Percentiles rank a stretch among this genome's conserved stretches.
Conservation (phyloP, 2,888 invertebrate species). For the Dryobota labecula region DNA sequence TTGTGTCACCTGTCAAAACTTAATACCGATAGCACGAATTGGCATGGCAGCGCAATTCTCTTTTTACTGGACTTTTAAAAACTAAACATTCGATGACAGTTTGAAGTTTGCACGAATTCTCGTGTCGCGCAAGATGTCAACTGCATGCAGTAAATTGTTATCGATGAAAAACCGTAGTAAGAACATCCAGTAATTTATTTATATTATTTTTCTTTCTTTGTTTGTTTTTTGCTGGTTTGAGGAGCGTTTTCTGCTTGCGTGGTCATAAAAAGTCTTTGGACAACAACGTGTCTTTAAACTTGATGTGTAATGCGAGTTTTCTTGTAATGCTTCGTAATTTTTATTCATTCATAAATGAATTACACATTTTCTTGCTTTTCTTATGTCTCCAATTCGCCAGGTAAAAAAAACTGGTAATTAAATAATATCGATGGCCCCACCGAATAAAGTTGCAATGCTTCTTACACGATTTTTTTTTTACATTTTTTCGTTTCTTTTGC, state of each 20-base stretch:
- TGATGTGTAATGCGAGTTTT: constrained; percentile 29
- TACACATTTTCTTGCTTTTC: constrained; percentile 18
- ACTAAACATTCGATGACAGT: constrained; percentile 46
- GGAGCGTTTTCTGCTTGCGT: constrained; percentile 36
- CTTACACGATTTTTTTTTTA: no score
- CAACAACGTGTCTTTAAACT: constrained; percentile 31
- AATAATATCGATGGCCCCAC: no score
- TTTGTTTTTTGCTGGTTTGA: constrained; percentile 39
- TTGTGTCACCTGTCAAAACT: constrained; percentile 52
- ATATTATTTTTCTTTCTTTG: constrained; percentile 22
- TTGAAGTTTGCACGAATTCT: constrained; percentile 49
- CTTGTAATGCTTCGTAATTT: constrained; percentile 7
- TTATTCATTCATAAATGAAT: constrained; percentile 6
- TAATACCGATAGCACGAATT: constrained; percentile 44
- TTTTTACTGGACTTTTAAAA: constrained; percentile 43
- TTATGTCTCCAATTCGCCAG: neutral
- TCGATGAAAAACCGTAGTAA: constrained; percentile 49
- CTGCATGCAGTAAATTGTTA: constrained; percentile 51
- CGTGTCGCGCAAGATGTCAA: constrained; percentile 47
- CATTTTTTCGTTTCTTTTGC: no score
- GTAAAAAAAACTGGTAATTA: neutral
- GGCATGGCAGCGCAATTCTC: constrained; percentile 32
- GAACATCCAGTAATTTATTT: constrained; percentile 51
- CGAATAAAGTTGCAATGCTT: no score
- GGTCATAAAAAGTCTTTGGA: constrained; percentile 40